These are phyloP conservation scores for Uropsilus gracilis DNA, from an alignment of 2,113 vertebrate genomes.

Conservation along the genomic window DNA sequence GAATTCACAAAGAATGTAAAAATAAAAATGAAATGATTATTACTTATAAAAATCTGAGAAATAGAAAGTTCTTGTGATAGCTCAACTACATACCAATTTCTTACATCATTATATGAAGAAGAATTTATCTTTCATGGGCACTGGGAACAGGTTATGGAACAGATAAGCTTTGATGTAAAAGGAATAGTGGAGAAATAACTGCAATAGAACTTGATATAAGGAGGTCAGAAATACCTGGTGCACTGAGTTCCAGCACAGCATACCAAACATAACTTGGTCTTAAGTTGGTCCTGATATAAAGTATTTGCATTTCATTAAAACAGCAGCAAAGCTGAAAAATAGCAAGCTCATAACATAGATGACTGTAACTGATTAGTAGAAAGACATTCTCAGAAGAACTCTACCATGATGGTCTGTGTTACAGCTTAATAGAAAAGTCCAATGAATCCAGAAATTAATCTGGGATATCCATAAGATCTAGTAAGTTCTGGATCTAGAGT, in stretches of 20 bases:
- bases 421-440: neutral
- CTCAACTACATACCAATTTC: neutral
- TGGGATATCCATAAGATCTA: neutral
- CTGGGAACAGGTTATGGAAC: neutral
- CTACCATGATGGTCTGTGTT: neutral
- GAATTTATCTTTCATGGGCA: neutral
- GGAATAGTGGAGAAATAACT: neutral
- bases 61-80: neutral
- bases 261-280: neutral
- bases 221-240: neutral
- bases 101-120: neutral
- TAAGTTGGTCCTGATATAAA: neutral
- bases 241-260: neutral
- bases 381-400: neutral
- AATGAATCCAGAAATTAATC: neutral
- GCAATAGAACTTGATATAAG: neutral
- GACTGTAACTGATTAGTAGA: neutral
- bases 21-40: conserved; percentile 40
- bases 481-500: neutral
- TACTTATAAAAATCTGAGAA: conserved; percentile 17
- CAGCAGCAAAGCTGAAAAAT: neutral
- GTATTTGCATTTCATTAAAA: neutral
- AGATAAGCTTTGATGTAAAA: neutral
- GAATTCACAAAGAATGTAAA: conserved; percentile 7
- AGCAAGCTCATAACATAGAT: neutral